Evolutionary conservation across 2,888 invertebrate species (phyloP).

Genomic region (Chrysolina oricalcia): DNA sequence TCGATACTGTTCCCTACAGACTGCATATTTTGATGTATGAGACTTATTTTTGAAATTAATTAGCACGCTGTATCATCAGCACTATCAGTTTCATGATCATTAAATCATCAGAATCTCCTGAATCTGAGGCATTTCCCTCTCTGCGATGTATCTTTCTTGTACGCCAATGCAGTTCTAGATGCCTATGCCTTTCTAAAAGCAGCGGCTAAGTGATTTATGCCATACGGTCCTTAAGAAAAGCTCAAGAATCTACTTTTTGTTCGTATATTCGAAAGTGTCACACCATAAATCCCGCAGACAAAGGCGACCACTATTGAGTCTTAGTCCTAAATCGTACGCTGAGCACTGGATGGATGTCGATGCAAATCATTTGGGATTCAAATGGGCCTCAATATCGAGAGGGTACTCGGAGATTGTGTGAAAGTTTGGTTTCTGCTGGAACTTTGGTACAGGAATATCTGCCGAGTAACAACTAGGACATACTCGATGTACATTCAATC

Average conservation of each 20-base stretch:
- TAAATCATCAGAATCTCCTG: too few species aligned
- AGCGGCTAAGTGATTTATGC: slow-evolving; percentile 70
- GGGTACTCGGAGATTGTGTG: slow-evolving; percentile 20
- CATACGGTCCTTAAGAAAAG: slow-evolving; percentile 71
- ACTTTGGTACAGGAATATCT: too few species aligned
- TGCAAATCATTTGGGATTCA: slow-evolving; percentile 51
- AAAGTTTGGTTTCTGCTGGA: neutral
- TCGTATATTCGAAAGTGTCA: slow-evolving; percentile 71
- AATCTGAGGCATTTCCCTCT: too few species aligned
- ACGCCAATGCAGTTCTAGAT: slow-evolving; percentile 42
- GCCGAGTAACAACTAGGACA: too few species aligned
- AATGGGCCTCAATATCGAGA: slow-evolving; percentile 34
- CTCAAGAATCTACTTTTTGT: slow-evolving; percentile 71
- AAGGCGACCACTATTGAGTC: slow-evolving; percentile 64
- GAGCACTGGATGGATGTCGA: slow-evolving; percentile 45
- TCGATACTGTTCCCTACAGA: too few species aligned
- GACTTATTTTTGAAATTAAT: too few species aligned
- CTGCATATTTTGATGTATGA: too few species aligned
- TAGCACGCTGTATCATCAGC: too few species aligned
- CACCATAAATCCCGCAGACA: slow-evolving; percentile 70
- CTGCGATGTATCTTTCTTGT: neutral
- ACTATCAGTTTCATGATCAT: too few species aligned
- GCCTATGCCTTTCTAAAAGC: slow-evolving; percentile 58
- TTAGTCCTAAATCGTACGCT: slow-evolving; percentile 53
- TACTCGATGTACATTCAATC: too few species aligned